Percentiles rank a stretch among this genome's conserved stretches.
Evolutionary conservation across 2,797 vertebrate species (phyloP).

Genomic region (Harpagifer antarcticus): DNA sequence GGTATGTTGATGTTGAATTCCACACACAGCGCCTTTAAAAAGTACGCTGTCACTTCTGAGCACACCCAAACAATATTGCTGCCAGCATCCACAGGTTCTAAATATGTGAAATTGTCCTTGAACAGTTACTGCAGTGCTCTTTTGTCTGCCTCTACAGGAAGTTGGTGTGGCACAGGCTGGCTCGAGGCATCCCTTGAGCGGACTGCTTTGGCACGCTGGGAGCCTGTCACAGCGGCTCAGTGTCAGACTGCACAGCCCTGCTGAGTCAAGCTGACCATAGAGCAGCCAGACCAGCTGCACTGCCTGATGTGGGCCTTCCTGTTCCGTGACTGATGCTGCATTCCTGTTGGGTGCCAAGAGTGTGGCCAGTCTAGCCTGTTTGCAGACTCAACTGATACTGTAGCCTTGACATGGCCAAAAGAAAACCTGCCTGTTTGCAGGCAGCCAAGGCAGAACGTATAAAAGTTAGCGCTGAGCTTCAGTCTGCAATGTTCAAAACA

Average conservation of each 20-base stretch:
- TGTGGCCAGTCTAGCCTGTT: slow-evolving; percentile 34
- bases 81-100: slow-evolving; percentile 52
- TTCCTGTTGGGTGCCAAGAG: slow-evolving; percentile 27
- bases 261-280: slow-evolving; percentile 73
- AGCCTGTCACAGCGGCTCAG: slow-evolving; percentile 71
- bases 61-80: neutral
- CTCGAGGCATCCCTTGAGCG: slow-evolving; percentile 62
- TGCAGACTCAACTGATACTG: slow-evolving; percentile 9
- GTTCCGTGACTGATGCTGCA: slow-evolving; percentile 23
- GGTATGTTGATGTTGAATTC: neutral
- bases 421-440: no score
- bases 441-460: no score
- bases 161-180: slow-evolving; percentile 34
- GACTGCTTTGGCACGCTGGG: slow-evolving; percentile 58
- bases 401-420: no score
- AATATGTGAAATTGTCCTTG: slow-evolving; percentile 66
- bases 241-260: slow-evolving; percentile 62
- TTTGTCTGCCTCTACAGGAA: slow-evolving; percentile 48
- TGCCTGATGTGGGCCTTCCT: slow-evolving; percentile 39
- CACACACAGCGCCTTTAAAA: slow-evolving; percentile 6
- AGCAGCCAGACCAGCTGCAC: slow-evolving; percentile 43
- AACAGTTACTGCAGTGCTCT: slow-evolving; percentile 61
- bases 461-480: no score
- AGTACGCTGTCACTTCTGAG: neutral
- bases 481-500: no score